These are phyloP conservation scores for Melanophora roralis DNA, from an alignment of 2,888 invertebrate species.

Conservation along the genomic window DNA sequence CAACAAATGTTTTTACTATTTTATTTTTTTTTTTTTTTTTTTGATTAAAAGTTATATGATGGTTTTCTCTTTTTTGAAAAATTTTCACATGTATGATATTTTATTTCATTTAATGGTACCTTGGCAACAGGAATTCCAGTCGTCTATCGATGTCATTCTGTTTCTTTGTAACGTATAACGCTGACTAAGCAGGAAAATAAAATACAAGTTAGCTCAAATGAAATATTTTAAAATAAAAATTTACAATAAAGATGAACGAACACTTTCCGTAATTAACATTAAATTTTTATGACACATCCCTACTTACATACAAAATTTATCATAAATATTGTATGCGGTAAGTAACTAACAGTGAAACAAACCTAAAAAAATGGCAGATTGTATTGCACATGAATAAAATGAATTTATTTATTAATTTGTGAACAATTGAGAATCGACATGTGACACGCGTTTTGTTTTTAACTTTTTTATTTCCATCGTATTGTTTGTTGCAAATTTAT, in stretches of 20 bases:
- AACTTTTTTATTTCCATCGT: constrained; percentile 27
- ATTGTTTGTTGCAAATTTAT: constrained; percentile 56
- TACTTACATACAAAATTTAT: no score
- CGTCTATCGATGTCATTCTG: background rate
- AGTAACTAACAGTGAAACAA: no score
- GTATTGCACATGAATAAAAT: constrained; percentile 6
- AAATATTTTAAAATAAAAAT: constrained; percentile 17
- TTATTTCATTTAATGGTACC: no score
- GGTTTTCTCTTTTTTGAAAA: no score
- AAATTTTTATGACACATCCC: constrained; percentile 39
- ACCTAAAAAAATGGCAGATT: constrained; percentile 6
- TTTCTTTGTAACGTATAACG: background rate
- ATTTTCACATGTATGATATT: no score
- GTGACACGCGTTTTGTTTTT: constrained; percentile 73
- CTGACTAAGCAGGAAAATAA: no score
- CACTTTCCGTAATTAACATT: constrained; percentile 12
- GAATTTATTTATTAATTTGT: constrained; percentile 72
- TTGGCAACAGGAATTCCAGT: background rate
- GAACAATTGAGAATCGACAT: constrained; percentile 75
- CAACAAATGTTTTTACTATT: no score
- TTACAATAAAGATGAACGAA: constrained; percentile 12
- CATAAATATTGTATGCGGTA: constrained; percentile 43
- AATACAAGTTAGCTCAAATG: no score
- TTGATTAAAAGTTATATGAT: no score
- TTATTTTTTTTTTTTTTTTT: no score